Conservation (phyloP, 2,113 vertebrate species). For the Heptranchias perlo region DNA sequence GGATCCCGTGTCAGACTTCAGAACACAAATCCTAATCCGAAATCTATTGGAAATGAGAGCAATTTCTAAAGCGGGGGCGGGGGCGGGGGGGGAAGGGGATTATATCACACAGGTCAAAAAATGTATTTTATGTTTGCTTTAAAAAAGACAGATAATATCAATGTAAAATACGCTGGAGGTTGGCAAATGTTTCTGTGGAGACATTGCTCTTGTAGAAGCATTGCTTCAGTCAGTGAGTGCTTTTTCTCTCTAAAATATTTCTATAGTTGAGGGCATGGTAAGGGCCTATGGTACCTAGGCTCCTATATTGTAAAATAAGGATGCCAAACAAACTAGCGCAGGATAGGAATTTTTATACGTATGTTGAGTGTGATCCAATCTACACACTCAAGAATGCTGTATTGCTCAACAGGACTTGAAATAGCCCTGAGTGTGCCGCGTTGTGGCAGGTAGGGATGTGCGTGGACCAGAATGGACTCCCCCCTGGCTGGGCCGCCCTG, state of each 20-base stretch:
- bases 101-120: not conserved
- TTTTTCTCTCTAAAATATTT: not conserved
- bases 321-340: not conserved
- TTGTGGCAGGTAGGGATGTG: not conserved
- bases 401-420: not conserved
- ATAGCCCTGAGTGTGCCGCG: no score
- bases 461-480: not conserved
- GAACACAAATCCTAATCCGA: not conserved
- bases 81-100: not conserved
- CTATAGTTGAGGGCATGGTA: not conserved
- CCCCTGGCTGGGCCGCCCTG: not conserved
- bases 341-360: not conserved
- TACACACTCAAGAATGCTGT: not conserved
- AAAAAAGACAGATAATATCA: not conserved
- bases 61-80: not conserved
- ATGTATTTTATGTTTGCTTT: not conserved
- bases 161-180: not conserved
- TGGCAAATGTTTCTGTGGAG: not conserved
- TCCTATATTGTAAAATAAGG: not conserved
- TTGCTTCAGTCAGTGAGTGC: not conserved
- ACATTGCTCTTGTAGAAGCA: not conserved
- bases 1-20: not conserved
- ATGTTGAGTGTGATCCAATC: not conserved
- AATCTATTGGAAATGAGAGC: not conserved
- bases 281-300: not conserved